Evolutionary conservation across 1,140 invertebrate species (phyloP).

Genomic region (Oreohelix idahoensis): DNA sequence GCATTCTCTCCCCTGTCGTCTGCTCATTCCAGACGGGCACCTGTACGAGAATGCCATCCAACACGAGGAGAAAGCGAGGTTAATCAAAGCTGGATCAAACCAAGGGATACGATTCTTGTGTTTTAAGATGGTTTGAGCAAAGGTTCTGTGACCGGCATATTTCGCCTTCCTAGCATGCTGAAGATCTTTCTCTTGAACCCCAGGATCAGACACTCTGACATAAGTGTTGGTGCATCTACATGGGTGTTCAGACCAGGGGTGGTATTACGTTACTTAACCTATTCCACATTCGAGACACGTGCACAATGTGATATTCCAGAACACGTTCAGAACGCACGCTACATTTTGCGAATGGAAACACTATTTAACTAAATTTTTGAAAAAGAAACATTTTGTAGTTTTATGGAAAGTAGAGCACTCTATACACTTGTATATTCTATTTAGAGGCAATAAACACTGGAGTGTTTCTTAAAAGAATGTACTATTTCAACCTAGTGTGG

Average conservation of each 20-base stretch:
- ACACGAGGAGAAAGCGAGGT: neutral
- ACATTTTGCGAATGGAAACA: no score
- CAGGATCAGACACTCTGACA: neutral
- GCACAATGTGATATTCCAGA: no score
- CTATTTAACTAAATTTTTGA: no score
- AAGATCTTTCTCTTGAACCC: neutral
- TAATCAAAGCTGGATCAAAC: slow-evolving; percentile 1
- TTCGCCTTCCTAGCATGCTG: neutral
- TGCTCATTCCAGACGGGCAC: neutral
- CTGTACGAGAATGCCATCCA: neutral
- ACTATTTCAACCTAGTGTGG: no score
- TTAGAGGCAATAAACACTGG: no score
- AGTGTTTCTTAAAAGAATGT: no score
- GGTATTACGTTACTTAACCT: no score
- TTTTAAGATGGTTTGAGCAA: neutral
- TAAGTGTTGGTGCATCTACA: neutral
- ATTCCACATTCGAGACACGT: no score
- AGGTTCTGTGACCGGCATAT: neutral
- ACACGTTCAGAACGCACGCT: no score
- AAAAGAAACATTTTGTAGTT: no score
- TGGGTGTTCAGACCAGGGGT: neutral
- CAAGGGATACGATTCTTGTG: neutral
- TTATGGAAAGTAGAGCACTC: no score
- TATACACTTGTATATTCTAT: no score
- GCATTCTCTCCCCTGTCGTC: neutral